Base-by-base conservation (phyloP, 2,888 invertebrate genomes). In the Ganaspis brasiliensis region DNA sequence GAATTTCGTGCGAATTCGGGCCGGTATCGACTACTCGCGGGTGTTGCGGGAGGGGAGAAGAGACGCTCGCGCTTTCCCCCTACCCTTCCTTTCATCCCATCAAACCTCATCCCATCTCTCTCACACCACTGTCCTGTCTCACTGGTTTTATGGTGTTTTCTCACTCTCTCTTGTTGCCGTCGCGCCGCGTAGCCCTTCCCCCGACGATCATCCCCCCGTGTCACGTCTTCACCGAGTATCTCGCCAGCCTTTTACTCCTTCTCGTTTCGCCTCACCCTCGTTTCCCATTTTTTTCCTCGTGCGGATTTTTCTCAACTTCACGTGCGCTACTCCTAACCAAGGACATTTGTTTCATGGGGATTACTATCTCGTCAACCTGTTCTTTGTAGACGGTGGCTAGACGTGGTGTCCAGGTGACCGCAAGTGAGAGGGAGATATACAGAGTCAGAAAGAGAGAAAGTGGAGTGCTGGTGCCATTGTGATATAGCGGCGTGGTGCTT, bases 1-100 rank as follows among this genome's bases (percentile, higher is more conserved):
- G 85, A 89, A 87, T 89, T 87, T 86, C 87, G 87, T 87, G 87
- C 86, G 85, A 87, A 85, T 88, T 86, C 88, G 87, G 85, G 85
- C 85, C 85, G 84, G 84, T 89, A 89, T 89, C 89, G 89, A 89
- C 89, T 89, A 56, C 55, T 72, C 61, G 72, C 75, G 75, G 75
- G 52, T 49, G 73, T 31, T 26, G 40, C 26, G 72, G 45, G 63
- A 78, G 67, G 16, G 61, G 63, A 74, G 74, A 72, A 70, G 76
- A 76, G 74, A 74, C 61, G 78, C 72, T 57, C 78, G 76, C 76
- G 78, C 76, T 76, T 73, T 78, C 78, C 76, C 76, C 78, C 76
- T 59, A 56, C 67, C 74, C 57, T 73, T 35, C 59, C 71, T 2
- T 21, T 19, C 71, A 5, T 56, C 55, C 16, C 55, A 24, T 55